These are phyloP conservation scores for Clarias laeviceps DNA, from an alignment of 2,797 vertebrate species.

Conservation along the genomic window DNA sequence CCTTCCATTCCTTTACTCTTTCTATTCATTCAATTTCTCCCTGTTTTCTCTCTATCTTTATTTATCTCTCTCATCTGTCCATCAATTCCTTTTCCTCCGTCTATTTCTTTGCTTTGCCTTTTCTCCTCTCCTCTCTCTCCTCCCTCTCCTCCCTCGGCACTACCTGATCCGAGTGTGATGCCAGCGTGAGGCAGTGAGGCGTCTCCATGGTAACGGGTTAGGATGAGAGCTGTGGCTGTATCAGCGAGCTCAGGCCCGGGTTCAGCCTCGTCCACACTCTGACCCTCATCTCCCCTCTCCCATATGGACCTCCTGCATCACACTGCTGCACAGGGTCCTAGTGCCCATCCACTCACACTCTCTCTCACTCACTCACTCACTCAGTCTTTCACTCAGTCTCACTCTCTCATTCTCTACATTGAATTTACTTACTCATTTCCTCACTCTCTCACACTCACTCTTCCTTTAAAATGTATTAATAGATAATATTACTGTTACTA, in stretches of 20 bases:
- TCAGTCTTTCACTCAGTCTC: neutral
- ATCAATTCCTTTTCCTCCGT: neutral
- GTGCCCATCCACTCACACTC: neutral
- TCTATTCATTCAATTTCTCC: neutral
- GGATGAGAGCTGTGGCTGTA: slow-evolving; percentile 53
- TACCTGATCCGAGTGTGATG: neutral
- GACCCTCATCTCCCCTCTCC: slow-evolving; percentile 65
- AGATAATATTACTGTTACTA: no score
- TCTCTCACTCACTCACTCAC: neutral
- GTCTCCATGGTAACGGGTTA: slow-evolving; percentile 73
- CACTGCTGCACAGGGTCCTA: slow-evolving; percentile 57
- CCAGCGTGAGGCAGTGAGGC: slow-evolving; percentile 55
- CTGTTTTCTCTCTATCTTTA: neutral
- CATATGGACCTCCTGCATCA: slow-evolving; percentile 75
- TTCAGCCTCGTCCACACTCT: slow-evolving; percentile 58
- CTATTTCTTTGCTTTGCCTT: neutral
- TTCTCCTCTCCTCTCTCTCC: neutral
- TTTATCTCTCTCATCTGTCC: neutral
- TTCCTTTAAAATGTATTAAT: no score
- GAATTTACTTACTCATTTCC: no score
- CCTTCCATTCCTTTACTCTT: no score
- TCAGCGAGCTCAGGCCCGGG: slow-evolving; percentile 57
- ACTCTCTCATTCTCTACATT: no score
- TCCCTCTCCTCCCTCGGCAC: slow-evolving; percentile 6
- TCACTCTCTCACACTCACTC: neutral